phyloP scores from a whole-genome alignment of 2,113 vertebrate genomes.

The Zootoca vivipara region DNA sequence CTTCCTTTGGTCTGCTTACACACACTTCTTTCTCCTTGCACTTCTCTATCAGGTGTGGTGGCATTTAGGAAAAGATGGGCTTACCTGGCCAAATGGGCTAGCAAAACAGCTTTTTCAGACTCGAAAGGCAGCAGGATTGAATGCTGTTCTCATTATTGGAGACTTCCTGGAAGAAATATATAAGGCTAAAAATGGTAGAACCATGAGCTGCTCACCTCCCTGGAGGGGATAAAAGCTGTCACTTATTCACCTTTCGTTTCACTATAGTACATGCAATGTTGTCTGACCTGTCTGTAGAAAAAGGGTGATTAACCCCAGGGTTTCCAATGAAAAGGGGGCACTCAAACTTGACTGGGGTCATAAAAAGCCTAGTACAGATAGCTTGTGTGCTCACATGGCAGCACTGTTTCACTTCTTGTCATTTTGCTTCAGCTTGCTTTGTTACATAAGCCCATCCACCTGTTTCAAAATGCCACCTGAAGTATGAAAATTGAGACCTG shows the following conservation, averaged over 20 bases:
- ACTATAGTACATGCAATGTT: neutral
- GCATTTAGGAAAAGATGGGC: neutral
- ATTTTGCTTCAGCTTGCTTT: neutral
- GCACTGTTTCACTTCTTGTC: neutral
- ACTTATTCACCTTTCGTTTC: neutral
- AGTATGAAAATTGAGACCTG: neutral
- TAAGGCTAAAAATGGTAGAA: neutral
- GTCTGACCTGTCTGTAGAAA: neutral
- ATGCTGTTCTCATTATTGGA: neutral
- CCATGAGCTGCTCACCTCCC: neutral
- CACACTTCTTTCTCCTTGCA: neutral
- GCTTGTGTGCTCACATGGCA: neutral
- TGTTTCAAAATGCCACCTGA: neutral
- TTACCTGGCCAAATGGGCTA: neutral
- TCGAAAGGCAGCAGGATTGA: neutral
- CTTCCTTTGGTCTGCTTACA: neutral
- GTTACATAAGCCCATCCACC: neutral
- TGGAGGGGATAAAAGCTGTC: neutral
- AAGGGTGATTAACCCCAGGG: neutral
- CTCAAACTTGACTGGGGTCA: neutral
- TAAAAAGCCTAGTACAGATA: neutral
- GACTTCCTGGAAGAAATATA: neutral
- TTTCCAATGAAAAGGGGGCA: neutral
- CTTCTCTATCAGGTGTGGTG: neutral
- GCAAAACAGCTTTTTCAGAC: neutral